A percentile compares a stretch with the other conserved stretches of the same genome.
phyloP scores from a whole-genome alignment of 2,797 vertebrate species.

The Margarornis squamiger region DNA sequence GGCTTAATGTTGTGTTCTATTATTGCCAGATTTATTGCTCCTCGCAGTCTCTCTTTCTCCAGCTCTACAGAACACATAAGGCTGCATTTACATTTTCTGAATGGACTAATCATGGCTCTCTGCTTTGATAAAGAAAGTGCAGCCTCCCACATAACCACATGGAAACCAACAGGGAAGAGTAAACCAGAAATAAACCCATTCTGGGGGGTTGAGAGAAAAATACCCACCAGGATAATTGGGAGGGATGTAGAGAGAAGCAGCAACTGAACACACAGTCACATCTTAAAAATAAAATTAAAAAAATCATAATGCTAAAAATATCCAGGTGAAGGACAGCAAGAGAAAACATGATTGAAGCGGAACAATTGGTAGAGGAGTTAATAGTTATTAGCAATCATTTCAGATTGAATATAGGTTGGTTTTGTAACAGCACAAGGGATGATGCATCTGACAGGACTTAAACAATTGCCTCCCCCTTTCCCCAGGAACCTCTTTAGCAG shows the following conservation, averaged over 20 bases:
- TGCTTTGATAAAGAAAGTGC: constrained; percentile 62
- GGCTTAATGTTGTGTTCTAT: background rate
- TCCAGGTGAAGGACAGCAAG: constrained; percentile 49
- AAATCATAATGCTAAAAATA: constrained; percentile 49
- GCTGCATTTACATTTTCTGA: constrained; percentile 75
- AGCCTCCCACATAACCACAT: constrained; percentile 64
- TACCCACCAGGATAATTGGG: constrained; percentile 61
- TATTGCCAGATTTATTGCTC: background rate
- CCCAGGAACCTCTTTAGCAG: background rate
- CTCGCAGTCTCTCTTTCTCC: constrained; percentile 5
- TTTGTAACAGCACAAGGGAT: constrained; percentile 55
- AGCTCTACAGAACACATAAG: constrained; percentile 11
- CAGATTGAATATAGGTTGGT: constrained; percentile 44
- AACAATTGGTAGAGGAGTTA: constrained; percentile 68
- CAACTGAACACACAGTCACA: constrained; percentile 47
- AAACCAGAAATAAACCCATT: constrained; percentile 61
- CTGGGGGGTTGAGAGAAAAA: constrained; percentile 51
- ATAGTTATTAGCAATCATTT: constrained; percentile 57
- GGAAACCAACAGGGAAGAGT: constrained; percentile 61
- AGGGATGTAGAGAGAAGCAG: constrained; percentile 43
- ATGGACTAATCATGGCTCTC: constrained; percentile 73
- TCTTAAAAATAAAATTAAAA: background rate
- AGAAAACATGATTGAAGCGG: constrained; percentile 57
- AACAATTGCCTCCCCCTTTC: constrained; percentile 52
- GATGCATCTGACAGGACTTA: constrained; percentile 63